Conservation (phyloP, 2,888 invertebrate genomes). For the Lampropteryx suffumata region DNA sequence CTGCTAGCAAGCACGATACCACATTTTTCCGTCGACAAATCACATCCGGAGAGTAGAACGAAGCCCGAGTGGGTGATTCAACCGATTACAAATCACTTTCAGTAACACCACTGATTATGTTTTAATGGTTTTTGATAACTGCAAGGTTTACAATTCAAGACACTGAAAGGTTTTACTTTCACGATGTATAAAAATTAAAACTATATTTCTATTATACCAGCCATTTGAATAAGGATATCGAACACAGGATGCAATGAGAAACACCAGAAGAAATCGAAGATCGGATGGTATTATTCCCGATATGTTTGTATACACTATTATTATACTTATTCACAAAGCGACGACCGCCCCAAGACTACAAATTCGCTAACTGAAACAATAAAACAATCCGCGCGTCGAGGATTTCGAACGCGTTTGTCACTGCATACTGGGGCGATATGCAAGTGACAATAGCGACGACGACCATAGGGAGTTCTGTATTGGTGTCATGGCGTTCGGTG, state of each 20-base stretch:
- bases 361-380: slow-evolving; percentile 73
- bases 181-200: slow-evolving; percentile 27
- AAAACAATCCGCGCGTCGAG: slow-evolving; percentile 58
- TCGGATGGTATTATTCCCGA: neutral
- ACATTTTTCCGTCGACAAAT: slow-evolving; percentile 80
- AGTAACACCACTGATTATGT: slow-evolving; percentile 60
- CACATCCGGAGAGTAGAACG: slow-evolving; percentile 75
- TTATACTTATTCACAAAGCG: slow-evolving; percentile 42
- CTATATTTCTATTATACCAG: slow-evolving; percentile 36
- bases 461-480: slow-evolving; percentile 69
- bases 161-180: slow-evolving; percentile 8
- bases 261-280: neutral
- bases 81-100: slow-evolving; percentile 61
- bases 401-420: slow-evolving; percentile 69
- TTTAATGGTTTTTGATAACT: slow-evolving; percentile 43
- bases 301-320: slow-evolving; percentile 11
- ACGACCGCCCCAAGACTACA: slow-evolving; percentile 67
- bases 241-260: neutral
- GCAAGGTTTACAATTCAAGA: neutral
- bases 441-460: slow-evolving; percentile 48
- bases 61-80: slow-evolving; percentile 68
- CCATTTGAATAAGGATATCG: slow-evolving; percentile 3
- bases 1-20: slow-evolving; percentile 67
- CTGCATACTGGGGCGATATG: slow-evolving; percentile 58
- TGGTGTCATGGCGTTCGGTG: slow-evolving; percentile 71